Evolutionary conservation across 1,140 invertebrate genomes (phyloP), one percentile per base, ranked within the genome.

Genomic region (Charaxes varanes): DNA sequence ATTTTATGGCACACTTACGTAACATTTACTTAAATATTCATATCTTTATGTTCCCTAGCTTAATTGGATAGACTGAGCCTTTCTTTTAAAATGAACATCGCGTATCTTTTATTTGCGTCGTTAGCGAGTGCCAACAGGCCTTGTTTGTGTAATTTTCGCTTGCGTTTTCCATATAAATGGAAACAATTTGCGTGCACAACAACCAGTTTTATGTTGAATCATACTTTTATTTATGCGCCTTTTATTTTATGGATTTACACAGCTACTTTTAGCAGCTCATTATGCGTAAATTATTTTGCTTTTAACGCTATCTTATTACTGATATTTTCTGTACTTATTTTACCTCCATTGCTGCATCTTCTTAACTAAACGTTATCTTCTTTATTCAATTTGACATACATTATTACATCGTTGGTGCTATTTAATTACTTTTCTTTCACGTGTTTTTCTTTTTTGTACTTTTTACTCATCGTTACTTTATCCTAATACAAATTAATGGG

Each of bases 1-100:
- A 68, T 70, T 78, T 81, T 74, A 78, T 66, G 58, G 43, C 45
- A 31, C 38, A 66, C 60, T 65, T 70, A 65, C 59, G 44, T 59
- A 62, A 68, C 58, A 47, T 58, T 66, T 50, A 56, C 62, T 60
- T 55, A 49, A 55, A 51, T 42, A 61, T 62, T 62, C 58, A 51
- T 64, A 45, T 47, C 45, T 50, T 47, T 47, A 57, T 51, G 47
- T 11, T 15, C 21, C 22, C 14, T 16, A 15, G 7, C 10, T 32
- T 32, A 41, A 41, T 31, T 40, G 28, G 37, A 36, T 18, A 15
- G 27, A 34, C 22, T 21, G 40, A 42, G 15, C 4, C 11, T 22
- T 19, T 31, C 15, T 34, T 41, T 41, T 17, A 41, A 33, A 41
- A 22, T 18, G 31, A 27, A 41, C 10, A 11, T 11, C 24, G n/a